Evolutionary conservation across 2,797 vertebrate species (phyloP).

Genomic region (Helarctos malayanus): DNA sequence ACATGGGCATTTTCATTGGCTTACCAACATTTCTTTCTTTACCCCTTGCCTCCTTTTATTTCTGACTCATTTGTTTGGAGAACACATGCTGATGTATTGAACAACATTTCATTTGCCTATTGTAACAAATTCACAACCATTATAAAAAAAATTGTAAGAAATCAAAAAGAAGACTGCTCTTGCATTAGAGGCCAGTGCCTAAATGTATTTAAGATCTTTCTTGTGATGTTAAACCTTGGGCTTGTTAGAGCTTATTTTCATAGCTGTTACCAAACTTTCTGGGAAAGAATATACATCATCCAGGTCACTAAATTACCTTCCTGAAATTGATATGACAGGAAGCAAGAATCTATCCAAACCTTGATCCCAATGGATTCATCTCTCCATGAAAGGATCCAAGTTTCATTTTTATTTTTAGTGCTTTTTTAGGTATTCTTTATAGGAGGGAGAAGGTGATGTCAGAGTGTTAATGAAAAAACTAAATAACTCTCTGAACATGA

Average conservation of each 20-base stretch:
- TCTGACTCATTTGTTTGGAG: slow-evolving; percentile 21
- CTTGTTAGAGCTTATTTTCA: neutral
- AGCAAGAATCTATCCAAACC: slow-evolving; percentile 21
- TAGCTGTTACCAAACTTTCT: neutral
- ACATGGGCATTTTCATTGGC: neutral
- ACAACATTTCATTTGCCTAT: slow-evolving; percentile 6
- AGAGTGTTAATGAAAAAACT: slow-evolving; percentile 89
- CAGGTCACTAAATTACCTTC: slow-evolving; percentile 44
- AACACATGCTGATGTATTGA: neutral
- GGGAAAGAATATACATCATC: neutral
- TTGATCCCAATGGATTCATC: slow-evolving; percentile 68
- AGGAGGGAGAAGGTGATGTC: slow-evolving; percentile 57
- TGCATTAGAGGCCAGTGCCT: neutral
- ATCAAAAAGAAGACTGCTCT: neutral
- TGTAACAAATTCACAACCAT: slow-evolving; percentile 18
- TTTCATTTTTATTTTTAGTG: slow-evolving; percentile 70
- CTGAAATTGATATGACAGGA: slow-evolving; percentile 47
- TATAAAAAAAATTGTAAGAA: neutral
- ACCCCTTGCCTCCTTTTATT: neutral
- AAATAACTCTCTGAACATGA: slow-evolving; percentile 87
- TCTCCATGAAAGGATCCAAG: slow-evolving; percentile 65
- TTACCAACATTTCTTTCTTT: neutral
- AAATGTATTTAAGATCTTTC: neutral
- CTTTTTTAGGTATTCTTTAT: slow-evolving; percentile 70
- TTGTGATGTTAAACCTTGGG: neutral